Conservation (phyloP, 2,797 vertebrate genomes). For the Remorina albescens region DNA sequence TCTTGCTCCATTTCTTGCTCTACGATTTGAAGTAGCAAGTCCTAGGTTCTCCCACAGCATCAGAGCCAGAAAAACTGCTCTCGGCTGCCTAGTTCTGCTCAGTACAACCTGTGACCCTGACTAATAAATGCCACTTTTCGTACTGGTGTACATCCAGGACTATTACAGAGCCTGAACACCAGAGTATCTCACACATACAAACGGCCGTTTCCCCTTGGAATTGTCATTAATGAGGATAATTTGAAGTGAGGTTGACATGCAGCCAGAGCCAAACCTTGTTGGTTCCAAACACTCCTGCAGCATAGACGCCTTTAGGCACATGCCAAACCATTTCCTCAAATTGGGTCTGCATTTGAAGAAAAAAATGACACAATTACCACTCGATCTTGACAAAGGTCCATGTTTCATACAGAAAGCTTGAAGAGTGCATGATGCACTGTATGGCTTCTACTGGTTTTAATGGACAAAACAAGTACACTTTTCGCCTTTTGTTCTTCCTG, state of each 20-base stretch:
- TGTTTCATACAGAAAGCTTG: constrained; percentile 48
- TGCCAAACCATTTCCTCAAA: constrained; percentile 82
- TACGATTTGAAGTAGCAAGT: constrained; percentile 61
- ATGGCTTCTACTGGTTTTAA: constrained; percentile 33
- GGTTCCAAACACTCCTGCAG: constrained; percentile 74
- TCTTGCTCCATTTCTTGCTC: constrained; percentile 27
- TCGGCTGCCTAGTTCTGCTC: constrained; percentile 41
- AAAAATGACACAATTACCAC: constrained; percentile 76
- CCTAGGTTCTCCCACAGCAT: constrained; percentile 60
- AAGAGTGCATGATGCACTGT: constrained; percentile 41
- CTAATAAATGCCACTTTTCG: constrained; percentile 75
- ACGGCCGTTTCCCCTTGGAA: constrained; percentile 77
- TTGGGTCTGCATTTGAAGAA: constrained; percentile 66
- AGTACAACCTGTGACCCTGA: constrained; percentile 63
- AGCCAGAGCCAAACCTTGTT: constrained; percentile 76
- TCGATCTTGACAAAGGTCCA: constrained; percentile 63
- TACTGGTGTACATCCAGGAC: constrained; percentile 61
- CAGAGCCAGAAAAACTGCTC: constrained; percentile 44
- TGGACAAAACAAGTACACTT: constrained; percentile 22
- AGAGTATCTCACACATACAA: constrained; percentile 75
- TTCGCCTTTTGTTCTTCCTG: constrained; percentile 33
- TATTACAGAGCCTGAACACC: constrained; percentile 57
- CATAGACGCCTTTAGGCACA: constrained; percentile 67
- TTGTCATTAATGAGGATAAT: constrained; percentile 83
- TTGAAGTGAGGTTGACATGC: constrained; percentile 79